Evolutionary conservation across 2,113 vertebrate genomes (phyloP).

Genomic region (Strix uralensis): DNA sequence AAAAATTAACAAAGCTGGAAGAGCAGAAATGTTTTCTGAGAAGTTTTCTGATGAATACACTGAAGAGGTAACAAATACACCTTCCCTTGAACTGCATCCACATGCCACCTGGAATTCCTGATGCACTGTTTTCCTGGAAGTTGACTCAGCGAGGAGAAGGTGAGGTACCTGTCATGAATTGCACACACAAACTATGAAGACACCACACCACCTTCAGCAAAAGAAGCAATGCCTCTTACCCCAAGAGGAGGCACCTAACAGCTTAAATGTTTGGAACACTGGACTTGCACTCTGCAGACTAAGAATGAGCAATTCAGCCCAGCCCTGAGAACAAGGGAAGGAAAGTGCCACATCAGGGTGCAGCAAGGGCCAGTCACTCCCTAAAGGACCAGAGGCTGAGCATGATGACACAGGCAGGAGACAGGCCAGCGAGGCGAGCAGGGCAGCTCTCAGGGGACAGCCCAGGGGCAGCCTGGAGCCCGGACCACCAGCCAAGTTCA

Average conservation of each 20-base stretch:
- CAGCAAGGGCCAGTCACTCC: background rate
- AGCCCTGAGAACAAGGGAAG: background rate
- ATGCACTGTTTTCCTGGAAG: constrained; percentile 9
- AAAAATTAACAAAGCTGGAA: constrained; percentile 32
- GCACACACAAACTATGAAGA: background rate
- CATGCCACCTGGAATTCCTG: background rate
- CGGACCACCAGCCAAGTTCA: background rate
- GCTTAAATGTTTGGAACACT: background rate
- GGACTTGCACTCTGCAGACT: background rate
- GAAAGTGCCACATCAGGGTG: background rate
- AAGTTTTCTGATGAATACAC: constrained; percentile 9
- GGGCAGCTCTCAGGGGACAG: background rate
- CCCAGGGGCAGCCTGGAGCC: background rate
- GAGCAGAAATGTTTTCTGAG: constrained; percentile 4
- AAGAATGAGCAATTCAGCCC: background rate
- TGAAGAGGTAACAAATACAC: constrained; percentile 23
- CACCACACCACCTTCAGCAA: background rate
- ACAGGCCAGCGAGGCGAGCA: background rate
- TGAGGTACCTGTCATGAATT: background rate
- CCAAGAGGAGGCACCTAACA: background rate
- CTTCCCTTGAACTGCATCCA: background rate
- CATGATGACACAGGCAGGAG: background rate
- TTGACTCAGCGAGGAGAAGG: constrained; percentile 3
- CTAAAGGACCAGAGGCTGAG: background rate
- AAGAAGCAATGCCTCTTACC: background rate